Evolutionary conservation across 2,888 invertebrate genomes (phyloP).

Genomic region (Eilema depressum): DNA sequence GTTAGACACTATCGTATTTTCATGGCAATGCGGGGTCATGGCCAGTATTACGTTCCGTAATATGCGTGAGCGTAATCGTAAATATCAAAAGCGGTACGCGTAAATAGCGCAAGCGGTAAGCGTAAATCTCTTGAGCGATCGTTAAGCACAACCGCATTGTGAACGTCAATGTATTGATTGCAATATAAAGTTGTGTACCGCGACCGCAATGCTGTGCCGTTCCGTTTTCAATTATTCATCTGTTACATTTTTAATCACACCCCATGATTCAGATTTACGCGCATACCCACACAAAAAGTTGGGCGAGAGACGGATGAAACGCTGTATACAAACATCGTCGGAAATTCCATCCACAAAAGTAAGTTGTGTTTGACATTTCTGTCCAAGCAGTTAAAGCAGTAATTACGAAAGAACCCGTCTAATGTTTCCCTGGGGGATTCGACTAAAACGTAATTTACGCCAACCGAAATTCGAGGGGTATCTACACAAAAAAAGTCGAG

Average conservation of each 20-base stretch:
- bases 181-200: slow-evolving; percentile 62
- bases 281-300: slow-evolving; percentile 20
- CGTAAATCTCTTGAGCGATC: slow-evolving; percentile 72
- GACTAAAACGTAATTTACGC: slow-evolving; percentile 85
- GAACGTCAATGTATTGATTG: slow-evolving; percentile 76
- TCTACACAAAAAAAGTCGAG: slow-evolving; percentile 58
- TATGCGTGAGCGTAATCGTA: slow-evolving; percentile 75
- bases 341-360: slow-evolving; percentile 74
- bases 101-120: slow-evolving; percentile 67
- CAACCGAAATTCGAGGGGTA: slow-evolving; percentile 78
- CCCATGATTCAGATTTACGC: slow-evolving; percentile 34
- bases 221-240: slow-evolving; percentile 69
- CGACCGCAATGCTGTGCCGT: slow-evolving; percentile 58
- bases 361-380: slow-evolving; percentile 82
- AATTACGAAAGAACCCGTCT: slow-evolving; percentile 83
- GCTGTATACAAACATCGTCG: slow-evolving; percentile 52
- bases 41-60: slow-evolving; percentile 60
- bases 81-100: slow-evolving; percentile 70
- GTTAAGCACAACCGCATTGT: slow-evolving; percentile 73
- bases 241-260: slow-evolving; percentile 59
- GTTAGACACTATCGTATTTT: slow-evolving; percentile 50
- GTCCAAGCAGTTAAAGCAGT: slow-evolving; percentile 84
- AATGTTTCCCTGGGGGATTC: slow-evolving; percentile 83
- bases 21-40: slow-evolving; percentile 59
- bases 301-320: slow-evolving; percentile 31